Base-by-base conservation (phyloP, 2,888 invertebrate species). In the Clistopyga incitator region DNA sequence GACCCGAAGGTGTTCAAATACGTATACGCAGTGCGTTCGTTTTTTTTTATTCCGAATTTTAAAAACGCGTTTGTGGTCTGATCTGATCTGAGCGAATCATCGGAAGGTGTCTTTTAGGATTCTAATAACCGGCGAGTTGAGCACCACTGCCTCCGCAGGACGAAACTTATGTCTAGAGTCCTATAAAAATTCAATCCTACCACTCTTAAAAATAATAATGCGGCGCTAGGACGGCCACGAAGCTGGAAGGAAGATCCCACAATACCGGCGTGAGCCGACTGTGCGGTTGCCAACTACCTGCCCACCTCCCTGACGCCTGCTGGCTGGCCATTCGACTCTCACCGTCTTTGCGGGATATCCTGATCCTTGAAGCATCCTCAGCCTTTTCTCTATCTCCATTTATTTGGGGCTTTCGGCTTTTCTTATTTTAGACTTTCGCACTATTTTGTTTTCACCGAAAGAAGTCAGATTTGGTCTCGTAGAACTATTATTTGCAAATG, bases 181-280 rank as follows among this genome's bases (percentile, higher is more conserved):
- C 90, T 90, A 90, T 91, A 91, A 91, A 91, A 91, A 91, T 91
- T 90, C 90, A 91, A 91, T 91, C 88, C 90, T 82, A 85, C 88
- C 88, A 88, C 89, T 88, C 89, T 90, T 89, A 90, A 90, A 90
- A 91, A 91, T 91, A 90, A 90, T 91, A 90, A 91, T 86, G 88
- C 88, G 90, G 87, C 88, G 88, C 88, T 86, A 84, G 83, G 78
- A 70, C 74, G 81, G 52, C 67, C 70, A 23, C 75, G n/a, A 67
- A 11, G 72, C 71, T 76, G 71, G 64, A 72, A 77, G 59, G 42
- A 74, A 61, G 65, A 84, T 78, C 71, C 70, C 64, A 75, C 61
- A 68, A 84, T 61, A 50, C 50, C 70, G 61, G 75, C 67, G 72
- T 54, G 52, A 80, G 42, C 74, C 77, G 47, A 68, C 15, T 64